phyloP scores from a whole-genome alignment of 2,888 invertebrate genomes.

The Sesia bembeciformis region DNA sequence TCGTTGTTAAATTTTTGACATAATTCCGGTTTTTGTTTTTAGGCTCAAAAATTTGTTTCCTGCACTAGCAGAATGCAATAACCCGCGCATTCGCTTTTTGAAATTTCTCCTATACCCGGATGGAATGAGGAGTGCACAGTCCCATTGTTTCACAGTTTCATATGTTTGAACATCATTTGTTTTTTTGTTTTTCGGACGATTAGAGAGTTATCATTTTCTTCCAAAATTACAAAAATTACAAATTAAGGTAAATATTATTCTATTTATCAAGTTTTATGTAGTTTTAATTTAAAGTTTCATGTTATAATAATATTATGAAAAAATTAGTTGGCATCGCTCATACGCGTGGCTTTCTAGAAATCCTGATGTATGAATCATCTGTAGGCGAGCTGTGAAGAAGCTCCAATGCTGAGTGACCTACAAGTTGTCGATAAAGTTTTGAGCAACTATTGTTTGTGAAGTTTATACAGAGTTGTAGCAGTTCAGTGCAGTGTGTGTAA shows the following conservation, averaged over 20 bases:
- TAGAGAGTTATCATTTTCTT: slow-evolving; percentile 69
- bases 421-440: slow-evolving; percentile 20
- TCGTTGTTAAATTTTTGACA: slow-evolving; percentile 43
- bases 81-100: slow-evolving; percentile 67
- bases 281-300: background rate
- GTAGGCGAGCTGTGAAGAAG: slow-evolving; percentile 34
- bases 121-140: slow-evolving; percentile 72
- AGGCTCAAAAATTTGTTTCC: slow-evolving; percentile 49
- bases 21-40: slow-evolving; percentile 57
- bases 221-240: slow-evolving; percentile 74
- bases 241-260: slow-evolving; percentile 68
- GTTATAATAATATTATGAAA: background rate
- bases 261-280: slow-evolving; percentile 2
- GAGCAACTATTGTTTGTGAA: slow-evolving; percentile 14
- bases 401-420: slow-evolving; percentile 6
- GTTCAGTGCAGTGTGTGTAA: slow-evolving; percentile 55
- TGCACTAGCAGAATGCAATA: slow-evolving; percentile 62
- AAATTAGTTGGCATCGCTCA: slow-evolving; percentile 30
- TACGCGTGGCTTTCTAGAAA: slow-evolving; percentile 61
- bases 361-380: slow-evolving; percentile 59
- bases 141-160: slow-evolving; percentile 72
- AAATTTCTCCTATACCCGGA: slow-evolving; percentile 65
- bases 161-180: slow-evolving; percentile 74
- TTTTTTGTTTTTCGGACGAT: slow-evolving; percentile 75
- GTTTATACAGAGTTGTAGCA: slow-evolving; percentile 10